Conservation (phyloP, 2,888 invertebrate genomes). For the Drosophila pegasa region DNA sequence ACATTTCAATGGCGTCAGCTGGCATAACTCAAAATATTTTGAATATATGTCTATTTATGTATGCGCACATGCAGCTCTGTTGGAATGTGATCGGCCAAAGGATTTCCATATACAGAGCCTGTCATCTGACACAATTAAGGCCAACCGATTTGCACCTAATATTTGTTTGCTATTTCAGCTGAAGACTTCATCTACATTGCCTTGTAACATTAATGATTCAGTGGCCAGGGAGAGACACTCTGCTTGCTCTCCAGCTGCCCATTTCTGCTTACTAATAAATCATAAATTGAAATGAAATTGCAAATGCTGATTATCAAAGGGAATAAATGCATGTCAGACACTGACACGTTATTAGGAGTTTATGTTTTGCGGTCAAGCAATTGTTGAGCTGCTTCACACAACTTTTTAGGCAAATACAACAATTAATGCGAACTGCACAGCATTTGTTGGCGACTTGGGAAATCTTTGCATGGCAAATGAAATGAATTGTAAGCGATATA, state of each 20-base stretch:
- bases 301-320: constrained; percentile 39
- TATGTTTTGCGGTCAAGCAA: constrained; percentile 46
- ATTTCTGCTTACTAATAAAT: background rate
- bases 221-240: too few species aligned
- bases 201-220: background rate
- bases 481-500: constrained; percentile 75
- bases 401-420: constrained; percentile 31
- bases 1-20: constrained; percentile 61
- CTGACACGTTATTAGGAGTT: constrained; percentile 10
- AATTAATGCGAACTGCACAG: constrained; percentile 54
- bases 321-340: constrained; percentile 17
- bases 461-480: constrained; percentile 77
- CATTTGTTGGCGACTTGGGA: constrained; percentile 36
- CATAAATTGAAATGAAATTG: constrained; percentile 50
- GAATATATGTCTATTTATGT: constrained; percentile 29
- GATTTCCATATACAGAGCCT: constrained; percentile 10
- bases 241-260: background rate
- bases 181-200: background rate
- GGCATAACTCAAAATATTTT: constrained; percentile 71
- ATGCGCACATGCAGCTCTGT: constrained; percentile 39
- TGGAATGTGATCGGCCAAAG: constrained; percentile 36
- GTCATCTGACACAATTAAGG: constrained; percentile 2
- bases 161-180: background rate
- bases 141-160: background rate
- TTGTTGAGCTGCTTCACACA: constrained; percentile 48